A percentile compares a stretch with the other conserved stretches of the same genome.
Conservation (phyloP, 2,113 vertebrate genomes). For the Falco punctatus region DNA sequence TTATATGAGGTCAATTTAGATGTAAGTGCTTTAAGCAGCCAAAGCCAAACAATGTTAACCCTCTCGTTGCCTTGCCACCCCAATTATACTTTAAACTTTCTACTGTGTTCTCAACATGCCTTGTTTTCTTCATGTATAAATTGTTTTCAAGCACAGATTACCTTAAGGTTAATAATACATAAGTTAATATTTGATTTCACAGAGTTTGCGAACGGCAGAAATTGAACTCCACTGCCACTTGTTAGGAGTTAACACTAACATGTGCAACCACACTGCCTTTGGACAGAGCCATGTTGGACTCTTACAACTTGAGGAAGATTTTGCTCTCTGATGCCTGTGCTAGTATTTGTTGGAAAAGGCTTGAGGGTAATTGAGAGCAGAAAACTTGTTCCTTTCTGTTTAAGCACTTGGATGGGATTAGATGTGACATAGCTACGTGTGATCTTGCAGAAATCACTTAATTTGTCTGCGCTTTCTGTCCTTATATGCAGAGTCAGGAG, state of each 20-base stretch:
- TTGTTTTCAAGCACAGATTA: neutral
- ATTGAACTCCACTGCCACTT: neutral
- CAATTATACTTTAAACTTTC: neutral
- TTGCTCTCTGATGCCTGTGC: neutral
- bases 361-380: neutral
- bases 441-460: neutral
- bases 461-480: neutral
- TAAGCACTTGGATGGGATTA: neutral
- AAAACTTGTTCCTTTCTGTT: neutral
- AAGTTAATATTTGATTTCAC: neutral
- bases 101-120: neutral
- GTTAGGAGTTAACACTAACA: neutral
- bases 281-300: neutral
- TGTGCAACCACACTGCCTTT: accelerated
- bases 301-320: neutral
- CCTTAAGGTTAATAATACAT: neutral
- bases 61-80: neutral
- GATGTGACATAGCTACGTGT: neutral
- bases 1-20: conserved; percentile 24
- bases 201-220: neutral
- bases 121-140: neutral
- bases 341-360: neutral
- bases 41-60: conserved; percentile 39
- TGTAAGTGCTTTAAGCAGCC: conserved; percentile 2
- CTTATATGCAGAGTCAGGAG: neutral